phyloP scores from a whole-genome alignment of 2,888 invertebrate species.

The Spodoptera picta region DNA sequence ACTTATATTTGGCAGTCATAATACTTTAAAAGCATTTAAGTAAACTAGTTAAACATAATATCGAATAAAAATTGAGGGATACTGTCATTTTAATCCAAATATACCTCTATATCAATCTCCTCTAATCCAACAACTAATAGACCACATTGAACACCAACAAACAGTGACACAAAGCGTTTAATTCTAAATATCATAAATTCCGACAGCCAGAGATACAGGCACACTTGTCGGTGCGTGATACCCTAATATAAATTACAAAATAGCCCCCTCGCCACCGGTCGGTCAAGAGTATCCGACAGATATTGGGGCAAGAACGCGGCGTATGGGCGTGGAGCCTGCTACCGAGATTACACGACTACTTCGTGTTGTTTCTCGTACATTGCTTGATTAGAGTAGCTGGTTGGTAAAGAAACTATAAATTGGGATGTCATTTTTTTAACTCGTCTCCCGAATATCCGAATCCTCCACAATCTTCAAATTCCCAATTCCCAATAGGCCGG shows the following conservation, averaged over 20 bases:
- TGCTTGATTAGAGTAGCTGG: background rate
- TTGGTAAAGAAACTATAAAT: too few relatives aligned
- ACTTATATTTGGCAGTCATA: too few relatives aligned
- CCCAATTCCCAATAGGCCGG: too few relatives aligned
- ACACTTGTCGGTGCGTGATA: conserved; percentile 64
- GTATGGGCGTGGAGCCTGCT: conserved; percentile 47
- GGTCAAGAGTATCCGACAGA: conserved; percentile 46
- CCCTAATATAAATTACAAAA: conserved; percentile 67
- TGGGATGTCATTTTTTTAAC: too few relatives aligned
- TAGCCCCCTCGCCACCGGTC: conserved; percentile 51
- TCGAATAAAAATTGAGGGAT: too few relatives aligned
- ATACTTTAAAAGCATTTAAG: too few relatives aligned
- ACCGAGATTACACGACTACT: conserved; percentile 13
- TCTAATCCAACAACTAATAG: background rate
- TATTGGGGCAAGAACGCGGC: conserved; percentile 56
- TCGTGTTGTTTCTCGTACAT: conserved; percentile 6
- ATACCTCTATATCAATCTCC: background rate
- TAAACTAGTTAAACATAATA: too few relatives aligned
- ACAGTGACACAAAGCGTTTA: conserved; percentile 11
- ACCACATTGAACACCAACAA: conserved; percentile 1
- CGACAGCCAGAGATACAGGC: conserved; percentile 25
- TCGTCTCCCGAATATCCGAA: too few relatives aligned
- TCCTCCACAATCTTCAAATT: too few relatives aligned
- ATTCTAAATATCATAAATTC: conserved; percentile 43
- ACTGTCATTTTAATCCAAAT: too few relatives aligned